A percentile compares a stretch with the other conserved stretches of the same genome.
Conservation (phyloP, 1,140 invertebrate genomes). For the Penaeus chinensis region DNA sequence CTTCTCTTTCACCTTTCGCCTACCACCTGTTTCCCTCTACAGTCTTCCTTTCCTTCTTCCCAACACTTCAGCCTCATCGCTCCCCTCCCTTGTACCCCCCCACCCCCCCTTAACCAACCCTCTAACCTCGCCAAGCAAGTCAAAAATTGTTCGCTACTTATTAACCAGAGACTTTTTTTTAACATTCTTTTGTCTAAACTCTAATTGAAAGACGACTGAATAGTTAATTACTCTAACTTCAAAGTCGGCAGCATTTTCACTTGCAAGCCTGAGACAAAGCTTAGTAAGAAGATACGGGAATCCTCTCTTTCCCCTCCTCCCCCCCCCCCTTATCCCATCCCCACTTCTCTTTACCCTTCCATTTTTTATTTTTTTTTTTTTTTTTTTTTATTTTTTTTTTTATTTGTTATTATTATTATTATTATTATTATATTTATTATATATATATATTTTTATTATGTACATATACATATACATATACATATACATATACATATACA, state of each 20-base stretch:
- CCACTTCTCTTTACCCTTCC: not conserved
- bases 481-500: too few species aligned
- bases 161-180: slow-evolving; percentile 50
- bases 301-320: not conserved
- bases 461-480: too few species aligned
- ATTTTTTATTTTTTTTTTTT: not conserved
- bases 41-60: not conserved
- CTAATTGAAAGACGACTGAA: slow-evolving; percentile 51
- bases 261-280: slow-evolving; percentile 42
- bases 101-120: not conserved
- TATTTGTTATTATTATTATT: not conserved
- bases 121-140: slow-evolving; percentile 5
- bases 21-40: not conserved
- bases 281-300: slow-evolving; percentile 37
- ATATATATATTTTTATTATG: too few species aligned
- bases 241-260: slow-evolving; percentile 32
- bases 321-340: not conserved
- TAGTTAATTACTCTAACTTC: slow-evolving; percentile 52
- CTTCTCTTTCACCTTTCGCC: not conserved
- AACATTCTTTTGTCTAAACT: slow-evolving; percentile 44
- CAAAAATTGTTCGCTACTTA: slow-evolving; percentile 40
- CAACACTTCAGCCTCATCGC: not conserved
- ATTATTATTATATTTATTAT: too few species aligned
- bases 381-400: not conserved
- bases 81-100: not conserved